Percentiles rank a stretch among this genome's conserved stretches.
Conservation (phyloP, 2,888 invertebrate genomes). For the Tricholauxania praeusta region DNA sequence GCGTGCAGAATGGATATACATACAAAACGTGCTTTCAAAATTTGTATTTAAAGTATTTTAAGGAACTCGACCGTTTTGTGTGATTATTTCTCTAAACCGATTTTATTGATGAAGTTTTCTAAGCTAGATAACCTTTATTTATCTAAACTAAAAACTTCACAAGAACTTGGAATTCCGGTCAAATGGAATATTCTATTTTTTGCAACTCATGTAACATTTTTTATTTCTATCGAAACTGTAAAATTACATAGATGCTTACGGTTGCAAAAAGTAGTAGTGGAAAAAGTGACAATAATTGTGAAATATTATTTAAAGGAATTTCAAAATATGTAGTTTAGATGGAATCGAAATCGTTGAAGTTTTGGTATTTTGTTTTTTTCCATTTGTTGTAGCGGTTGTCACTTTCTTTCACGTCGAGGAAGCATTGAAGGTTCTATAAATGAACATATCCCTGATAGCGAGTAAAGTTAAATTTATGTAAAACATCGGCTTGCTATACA, state of each 20-base stretch:
- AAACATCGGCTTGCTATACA: too few relatives aligned
- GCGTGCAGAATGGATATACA: conserved; percentile 6
- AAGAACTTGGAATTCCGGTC: not conserved
- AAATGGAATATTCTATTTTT: conserved; percentile 37
- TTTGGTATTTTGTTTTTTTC: too few relatives aligned
- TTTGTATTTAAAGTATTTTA: conserved; percentile 5
- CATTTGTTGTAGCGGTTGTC: conserved; percentile 20
- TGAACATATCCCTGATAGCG: conserved; percentile 27
- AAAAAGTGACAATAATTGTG: conserved; percentile 37
- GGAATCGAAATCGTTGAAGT: too few relatives aligned
- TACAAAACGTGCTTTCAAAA: conserved; percentile 23
- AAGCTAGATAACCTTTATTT: not conserved
- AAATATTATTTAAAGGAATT: not conserved
- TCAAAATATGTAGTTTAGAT: too few relatives aligned
- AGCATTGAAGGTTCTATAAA: conserved; percentile 3
- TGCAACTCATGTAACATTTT: conserved; percentile 48
- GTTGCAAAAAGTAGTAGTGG: conserved; percentile 36
- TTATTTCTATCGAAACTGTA: conserved; percentile 14
- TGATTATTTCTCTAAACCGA: conserved; percentile 14
- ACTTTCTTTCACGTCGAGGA: conserved; percentile 16
- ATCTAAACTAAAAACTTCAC: conserved; percentile 19
- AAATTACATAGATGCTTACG: conserved; percentile 22
- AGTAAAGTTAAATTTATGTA: not conserved
- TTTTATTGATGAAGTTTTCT: conserved; percentile 9
- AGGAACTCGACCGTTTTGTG: conserved; percentile 19